These are phyloP conservation scores for Papilio aristodemus DNA, from an alignment of 1,140 invertebrate species.

Conservation along the genomic window DNA sequence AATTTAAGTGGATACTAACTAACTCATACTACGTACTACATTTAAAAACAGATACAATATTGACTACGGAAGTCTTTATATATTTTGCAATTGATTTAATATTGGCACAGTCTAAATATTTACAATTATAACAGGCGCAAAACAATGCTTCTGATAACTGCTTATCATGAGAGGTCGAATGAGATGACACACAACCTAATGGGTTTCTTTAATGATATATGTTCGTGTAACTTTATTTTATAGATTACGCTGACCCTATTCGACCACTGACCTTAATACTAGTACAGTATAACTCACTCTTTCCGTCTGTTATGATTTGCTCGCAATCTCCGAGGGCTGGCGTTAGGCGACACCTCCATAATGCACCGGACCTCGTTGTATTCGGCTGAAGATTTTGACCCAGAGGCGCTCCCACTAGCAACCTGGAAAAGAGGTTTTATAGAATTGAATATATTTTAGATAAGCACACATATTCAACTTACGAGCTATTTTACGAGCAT, in stretches of 20 bases:
- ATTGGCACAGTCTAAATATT: neutral
- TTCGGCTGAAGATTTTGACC: conserved; percentile 91
- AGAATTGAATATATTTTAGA: neutral
- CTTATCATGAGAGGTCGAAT: conserved; percentile 8
- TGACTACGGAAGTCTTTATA: conserved; percentile 9
- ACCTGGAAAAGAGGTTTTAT: conserved; percentile 82
- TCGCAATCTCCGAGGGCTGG: conserved; percentile 85
- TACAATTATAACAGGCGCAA: conserved; percentile 5
- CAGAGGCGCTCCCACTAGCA: conserved; percentile 94
- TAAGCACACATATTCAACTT: too few species aligned
- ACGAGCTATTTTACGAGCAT: too few species aligned
- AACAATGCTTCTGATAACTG: conserved; percentile 7
- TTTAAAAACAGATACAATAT: neutral
- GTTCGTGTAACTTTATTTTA: conserved; percentile 2
- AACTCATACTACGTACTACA: conserved; percentile 4
- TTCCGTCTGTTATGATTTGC: conserved; percentile 93
- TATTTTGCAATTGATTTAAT: neutral
- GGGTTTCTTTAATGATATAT: neutral
- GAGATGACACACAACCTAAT: conserved; percentile 16
- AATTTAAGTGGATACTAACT: conserved; percentile 6
- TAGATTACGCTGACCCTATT: neutral
- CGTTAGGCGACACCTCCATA: conserved; percentile 92
- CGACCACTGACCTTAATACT: conserved; percentile 19
- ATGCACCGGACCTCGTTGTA: conserved; percentile 91
- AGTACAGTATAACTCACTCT: conserved; percentile 84